A percentile compares a stretch with the other conserved stretches of the same genome.
Evolutionary conservation across 2,888 invertebrate genomes (phyloP).

Genomic region (Sepiola atlantica): DNA sequence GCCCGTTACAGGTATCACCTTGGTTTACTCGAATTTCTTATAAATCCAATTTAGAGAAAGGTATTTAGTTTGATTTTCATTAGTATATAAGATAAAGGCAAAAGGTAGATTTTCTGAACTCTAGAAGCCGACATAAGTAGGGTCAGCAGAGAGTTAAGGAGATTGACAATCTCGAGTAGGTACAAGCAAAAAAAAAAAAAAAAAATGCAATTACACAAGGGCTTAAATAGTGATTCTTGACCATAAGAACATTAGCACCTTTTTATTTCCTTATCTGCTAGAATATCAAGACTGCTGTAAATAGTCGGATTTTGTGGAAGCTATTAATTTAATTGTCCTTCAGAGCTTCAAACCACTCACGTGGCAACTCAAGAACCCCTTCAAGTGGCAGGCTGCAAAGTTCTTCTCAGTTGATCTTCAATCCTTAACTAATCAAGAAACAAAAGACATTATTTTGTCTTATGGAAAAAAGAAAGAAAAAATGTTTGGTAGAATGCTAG

Average conservation of each 20-base stretch:
- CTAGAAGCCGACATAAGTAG: not conserved
- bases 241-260: not conserved
- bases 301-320: not conserved
- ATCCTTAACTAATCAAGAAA: not conserved
- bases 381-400: not conserved
- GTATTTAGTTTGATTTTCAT: not conserved
- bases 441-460: not conserved
- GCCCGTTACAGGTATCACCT: too few species aligned
- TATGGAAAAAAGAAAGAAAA: not conserved
- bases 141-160: not conserved
- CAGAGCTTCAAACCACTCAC: conserved; percentile 2
- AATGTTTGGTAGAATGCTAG: not conserved
- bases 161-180: not conserved
- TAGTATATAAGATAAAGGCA: not conserved
- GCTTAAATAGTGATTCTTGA: not conserved
- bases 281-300: not conserved
- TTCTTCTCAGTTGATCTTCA: not conserved
- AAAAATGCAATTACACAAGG: not conserved
- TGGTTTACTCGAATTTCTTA: not conserved
- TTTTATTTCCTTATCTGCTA: not conserved
- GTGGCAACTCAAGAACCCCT: not conserved
- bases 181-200: not conserved
- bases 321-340: conserved; percentile 32
- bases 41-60: not conserved
- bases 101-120: not conserved